These are phyloP conservation scores for Labeo rohita DNA, from an alignment of 2,113 vertebrate genomes.

Conservation along the genomic window DNA sequence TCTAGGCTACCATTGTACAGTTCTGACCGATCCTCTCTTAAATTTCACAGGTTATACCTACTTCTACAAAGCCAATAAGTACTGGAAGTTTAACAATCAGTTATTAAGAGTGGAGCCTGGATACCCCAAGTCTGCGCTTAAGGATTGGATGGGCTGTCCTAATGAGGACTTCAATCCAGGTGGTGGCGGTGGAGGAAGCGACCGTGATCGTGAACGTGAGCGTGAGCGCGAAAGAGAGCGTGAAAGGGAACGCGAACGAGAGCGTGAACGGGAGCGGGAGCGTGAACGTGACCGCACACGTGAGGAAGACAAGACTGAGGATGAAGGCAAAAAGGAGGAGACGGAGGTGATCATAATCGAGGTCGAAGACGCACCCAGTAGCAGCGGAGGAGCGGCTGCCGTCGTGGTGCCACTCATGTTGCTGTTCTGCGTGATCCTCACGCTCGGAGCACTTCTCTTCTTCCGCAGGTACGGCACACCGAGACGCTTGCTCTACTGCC, in stretches of 20 bases:
- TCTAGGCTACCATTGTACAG: background rate
- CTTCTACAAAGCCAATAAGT: constrained; percentile 92
- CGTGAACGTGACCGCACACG: constrained; percentile 42
- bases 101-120: constrained; percentile 87
- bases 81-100: constrained; percentile 95
- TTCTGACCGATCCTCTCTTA: background rate
- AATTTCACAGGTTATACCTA: constrained; percentile 82
- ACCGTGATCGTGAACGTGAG: constrained; percentile 45
- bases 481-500: constrained; percentile 86
- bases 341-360: constrained; percentile 85
- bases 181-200: constrained; percentile 63
- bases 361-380: constrained; percentile 65
- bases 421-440: constrained; percentile 80
- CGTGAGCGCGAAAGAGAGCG: constrained; percentile 56
- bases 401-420: constrained; percentile 83
- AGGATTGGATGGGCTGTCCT: constrained; percentile 87
- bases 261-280: constrained; percentile 37
- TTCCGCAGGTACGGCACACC: constrained; percentile 87
- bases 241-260: constrained; percentile 45
- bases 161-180: constrained; percentile 76
- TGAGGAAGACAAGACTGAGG: constrained; percentile 27
- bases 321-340: constrained; percentile 58
- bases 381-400: constrained; percentile 63
- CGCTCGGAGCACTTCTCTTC: constrained; percentile 80
- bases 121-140: constrained; percentile 87